Conservation (phyloP, 92 coral and sea anemone species). For the Scolanthus callimorphus region DNA sequence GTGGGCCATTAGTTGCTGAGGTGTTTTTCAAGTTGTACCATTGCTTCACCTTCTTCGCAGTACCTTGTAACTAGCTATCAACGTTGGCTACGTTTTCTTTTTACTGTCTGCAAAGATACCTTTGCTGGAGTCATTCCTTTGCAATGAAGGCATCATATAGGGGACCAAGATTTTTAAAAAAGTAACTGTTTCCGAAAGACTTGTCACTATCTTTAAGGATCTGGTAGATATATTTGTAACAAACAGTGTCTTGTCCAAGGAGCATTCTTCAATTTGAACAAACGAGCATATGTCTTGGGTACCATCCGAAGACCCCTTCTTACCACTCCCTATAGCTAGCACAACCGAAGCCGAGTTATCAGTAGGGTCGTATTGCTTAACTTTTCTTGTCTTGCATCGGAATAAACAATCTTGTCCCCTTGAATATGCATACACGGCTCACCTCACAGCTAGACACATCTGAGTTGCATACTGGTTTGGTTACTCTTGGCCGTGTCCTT, state of each 20-base stretch:
- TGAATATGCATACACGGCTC: too few relatives aligned
- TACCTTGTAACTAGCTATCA: background rate
- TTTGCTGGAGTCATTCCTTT: constrained; percentile 20
- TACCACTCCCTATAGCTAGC: too few relatives aligned
- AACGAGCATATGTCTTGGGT: too few relatives aligned
- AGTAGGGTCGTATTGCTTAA: too few relatives aligned
- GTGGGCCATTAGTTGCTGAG: constrained; percentile 26
- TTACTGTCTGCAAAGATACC: constrained; percentile 19
- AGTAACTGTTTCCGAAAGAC: constrained; percentile 35
- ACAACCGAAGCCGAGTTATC: too few relatives aligned
- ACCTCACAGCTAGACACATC: too few relatives aligned
- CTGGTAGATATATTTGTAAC: constrained; percentile 30
- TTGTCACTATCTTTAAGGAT: constrained; percentile 25
- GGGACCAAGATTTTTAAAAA: constrained; percentile 22
- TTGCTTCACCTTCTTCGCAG: constrained; percentile 1
- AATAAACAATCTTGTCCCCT: too few relatives aligned
- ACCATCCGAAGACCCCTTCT: too few relatives aligned
- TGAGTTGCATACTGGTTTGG: too few relatives aligned
- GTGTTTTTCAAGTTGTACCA: constrained; percentile 8
- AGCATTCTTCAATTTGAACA: too few relatives aligned
- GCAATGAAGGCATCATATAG: constrained; percentile 40
- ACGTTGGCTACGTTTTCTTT: constrained; percentile 6
- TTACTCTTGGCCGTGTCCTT: too few relatives aligned
- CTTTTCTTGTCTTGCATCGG: too few relatives aligned
- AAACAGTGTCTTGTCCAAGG: constrained; percentile 28